Base-by-base conservation (phyloP, 2,888 invertebrate species). In the Apamea monoglypha region DNA sequence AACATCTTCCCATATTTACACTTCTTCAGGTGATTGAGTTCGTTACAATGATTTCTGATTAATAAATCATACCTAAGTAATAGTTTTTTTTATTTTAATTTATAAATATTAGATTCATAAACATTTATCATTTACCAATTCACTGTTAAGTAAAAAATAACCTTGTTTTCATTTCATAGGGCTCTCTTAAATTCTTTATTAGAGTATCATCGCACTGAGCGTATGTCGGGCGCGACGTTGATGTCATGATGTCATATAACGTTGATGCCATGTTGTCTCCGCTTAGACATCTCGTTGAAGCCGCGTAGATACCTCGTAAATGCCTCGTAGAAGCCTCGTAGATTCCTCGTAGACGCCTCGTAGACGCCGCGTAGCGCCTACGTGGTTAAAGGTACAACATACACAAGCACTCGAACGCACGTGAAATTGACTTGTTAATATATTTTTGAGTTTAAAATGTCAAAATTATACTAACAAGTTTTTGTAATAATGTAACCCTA, bases 1-100 rank as follows among this genome's bases (percentile, higher is more conserved):
- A 74, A 74, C 47, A 71, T 56, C 10, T 56, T 78, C 67, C 66
- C 14, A 56, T 86, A 74, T 76, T 73, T 80, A 18, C 36, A 69
- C 16, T 44, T 44, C 40, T 64, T n/a, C 36, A 73, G 16, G n/a
- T 0, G 18, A 56, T 50, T 68, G 36, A 44, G 29, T 67, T 68
- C 8, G 21, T 74, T 40, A 61, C 4, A 36, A 32, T 50, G 4
- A n/a, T 32, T 25, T 76, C n/a, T 61, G 6, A 47, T 21, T 10
- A 21, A 21, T 14, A 2, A 21, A 73, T 75, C 4, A 74, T n/a
- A n/a, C n/a, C 21, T 68, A 44, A 18, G 6, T 12, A 6, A 12
- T 21, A 2, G 8, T 8, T 21, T 68, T 50, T 6, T 18, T 14
- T 44, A 25, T 53, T 21, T 21, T 53, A 2, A 21, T 53, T 12